Conservation (phyloP, 2,797 vertebrate genomes). For the Sciurus carolinensis region DNA sequence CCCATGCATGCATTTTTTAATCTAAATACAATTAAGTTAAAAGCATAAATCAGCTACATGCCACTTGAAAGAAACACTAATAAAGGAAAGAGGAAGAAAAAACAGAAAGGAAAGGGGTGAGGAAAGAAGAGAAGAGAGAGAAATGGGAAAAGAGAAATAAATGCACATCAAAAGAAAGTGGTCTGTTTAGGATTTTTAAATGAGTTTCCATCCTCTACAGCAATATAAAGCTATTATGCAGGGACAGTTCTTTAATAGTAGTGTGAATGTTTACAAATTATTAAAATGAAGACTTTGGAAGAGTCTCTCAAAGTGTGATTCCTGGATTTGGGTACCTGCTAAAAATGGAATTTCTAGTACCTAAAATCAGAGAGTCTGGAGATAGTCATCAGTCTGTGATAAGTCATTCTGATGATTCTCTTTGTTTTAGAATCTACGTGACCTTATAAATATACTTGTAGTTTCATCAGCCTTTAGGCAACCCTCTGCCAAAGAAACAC, state of each 20-base stretch:
- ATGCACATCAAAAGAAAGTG: background rate
- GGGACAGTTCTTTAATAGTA: background rate
- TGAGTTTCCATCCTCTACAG: background rate
- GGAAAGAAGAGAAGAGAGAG: no score
- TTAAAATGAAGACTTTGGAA: background rate
- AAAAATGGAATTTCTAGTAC: conserved; percentile 22
- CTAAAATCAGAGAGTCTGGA: background rate
- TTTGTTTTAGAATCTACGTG: background rate
- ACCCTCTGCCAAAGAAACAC: background rate
- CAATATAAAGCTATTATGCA: background rate
- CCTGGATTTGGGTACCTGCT: background rate
- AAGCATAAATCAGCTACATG: background rate
- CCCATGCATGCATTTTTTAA: background rate
- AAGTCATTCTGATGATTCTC: background rate
- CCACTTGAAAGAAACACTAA: background rate
- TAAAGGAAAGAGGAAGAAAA: background rate
- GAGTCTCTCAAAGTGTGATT: background rate
- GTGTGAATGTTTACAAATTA: background rate
- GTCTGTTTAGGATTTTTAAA: background rate
- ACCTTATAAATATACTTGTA: background rate
- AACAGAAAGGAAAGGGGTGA: no score
- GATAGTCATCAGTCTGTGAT: background rate
- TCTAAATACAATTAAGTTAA: background rate
- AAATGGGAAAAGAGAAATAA: background rate
- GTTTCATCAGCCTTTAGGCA: background rate